Evolutionary conservation across 2,888 invertebrate genomes (phyloP).

Genomic region (Nymphalis polychloros): DNA sequence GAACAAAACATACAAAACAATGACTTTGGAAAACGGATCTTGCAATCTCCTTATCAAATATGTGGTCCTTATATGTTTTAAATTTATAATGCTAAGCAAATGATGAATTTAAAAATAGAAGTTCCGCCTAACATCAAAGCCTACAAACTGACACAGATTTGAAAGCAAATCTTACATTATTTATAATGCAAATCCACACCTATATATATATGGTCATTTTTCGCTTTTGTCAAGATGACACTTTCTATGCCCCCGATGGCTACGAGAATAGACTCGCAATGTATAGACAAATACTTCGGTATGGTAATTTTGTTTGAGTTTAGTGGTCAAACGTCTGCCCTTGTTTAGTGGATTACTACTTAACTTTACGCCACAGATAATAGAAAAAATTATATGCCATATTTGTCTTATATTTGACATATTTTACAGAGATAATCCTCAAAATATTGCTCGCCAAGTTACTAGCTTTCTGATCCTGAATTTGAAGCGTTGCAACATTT

Average conservation of each 20-base stretch:
- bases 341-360: conserved; percentile 7
- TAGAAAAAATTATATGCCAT: too few species aligned
- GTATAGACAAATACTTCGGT: conserved; percentile 37
- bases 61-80: too few species aligned
- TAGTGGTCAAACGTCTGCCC: not conserved
- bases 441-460: too few species aligned
- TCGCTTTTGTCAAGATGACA: conserved; percentile 64
- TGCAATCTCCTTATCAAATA: too few species aligned
- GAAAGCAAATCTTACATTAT: conserved; percentile 54
- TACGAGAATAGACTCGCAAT: conserved; percentile 59
- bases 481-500: too few species aligned
- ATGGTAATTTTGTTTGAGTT: conserved; percentile 19
- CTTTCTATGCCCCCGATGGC: conserved; percentile 73
- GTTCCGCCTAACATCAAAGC: conserved; percentile 3
- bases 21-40: too few species aligned
- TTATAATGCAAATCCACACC: conserved; percentile 70
- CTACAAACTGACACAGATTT: conserved; percentile 20
- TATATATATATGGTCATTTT: conserved; percentile 66
- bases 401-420: not conserved
- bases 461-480: too few species aligned
- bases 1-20: too few species aligned
- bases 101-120: not conserved
- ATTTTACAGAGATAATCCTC: not conserved
- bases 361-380: not conserved
- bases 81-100: conserved; percentile 2